Base-by-base conservation (phyloP, 2,888 invertebrate genomes). In the Cyclophora punctaria region DNA sequence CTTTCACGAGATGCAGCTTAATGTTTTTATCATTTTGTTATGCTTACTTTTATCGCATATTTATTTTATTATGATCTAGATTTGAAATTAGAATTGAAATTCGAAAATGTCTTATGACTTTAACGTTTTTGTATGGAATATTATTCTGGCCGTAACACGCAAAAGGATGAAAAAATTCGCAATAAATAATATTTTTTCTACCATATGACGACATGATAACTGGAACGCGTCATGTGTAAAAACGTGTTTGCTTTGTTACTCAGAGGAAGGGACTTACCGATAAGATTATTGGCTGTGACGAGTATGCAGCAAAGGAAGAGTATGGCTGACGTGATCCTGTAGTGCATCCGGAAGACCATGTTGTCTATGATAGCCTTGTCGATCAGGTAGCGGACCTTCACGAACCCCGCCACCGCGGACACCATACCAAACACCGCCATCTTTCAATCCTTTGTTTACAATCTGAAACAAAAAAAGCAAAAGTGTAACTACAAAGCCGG, bases 321-420 rank as follows among this genome's bases (percentile, higher is more conserved):
- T 66, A 96, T 93, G 51, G 96, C 96, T 47, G 95, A 93, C 43
- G 96, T 96, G 78, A 95, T 93, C 79, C 96, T 91, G 83, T 96
- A 96, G 83, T 96, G 96, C 77, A 95, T 94, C 68, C 96, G 90
- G 86, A 96, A 96, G 55, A 95, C 92, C 92, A 95, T 93, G 82
- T 96, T 96, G 89, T 96, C 96, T 71, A 96, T 96, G 66, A 95
- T 90, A 56, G 96, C 96, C 82, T 94, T 96, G 90, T 96, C 96
- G 76, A 95, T 91, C 64, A 96, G 91, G 90, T 94, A 95, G 80
- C 96, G 94, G 78, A 96, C 94, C 90, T 96, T 96, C 68, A 96
- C 92, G 80, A 96, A 95, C 87, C 96, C 95, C 90, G 96, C 95
- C 67, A 96, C 94, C 66, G 96, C 94, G 73, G 96, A 95, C 64